Evolutionary conservation across 2,888 invertebrate genomes (phyloP), one percentile per base, ranked within the genome.

Genomic region (Crocallis elinguaria): DNA sequence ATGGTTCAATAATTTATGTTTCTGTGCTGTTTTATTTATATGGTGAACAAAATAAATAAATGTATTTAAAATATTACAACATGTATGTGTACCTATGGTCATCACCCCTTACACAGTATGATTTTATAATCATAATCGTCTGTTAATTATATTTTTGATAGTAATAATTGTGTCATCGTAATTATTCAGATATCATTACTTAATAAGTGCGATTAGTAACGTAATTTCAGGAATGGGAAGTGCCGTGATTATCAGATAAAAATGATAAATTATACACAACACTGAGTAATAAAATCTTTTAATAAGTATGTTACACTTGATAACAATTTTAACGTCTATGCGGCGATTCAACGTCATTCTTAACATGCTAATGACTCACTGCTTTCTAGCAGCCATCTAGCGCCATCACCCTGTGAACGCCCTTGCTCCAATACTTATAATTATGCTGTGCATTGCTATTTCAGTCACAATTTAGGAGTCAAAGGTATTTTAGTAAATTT

Each of bases 11-110:
- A n/a, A n/a, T n/a, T n/a, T n/a, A n/a, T n/a, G 69, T 75, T 76
- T 73, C 75, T 80, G 75, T 79, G 76, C 67, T 73, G 71, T 74
- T 75, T 72, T 73, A 71, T 73, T 72, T 70, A 73, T 71, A 64
- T 63, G n/a, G n/a, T n/a, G n/a, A n/a, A n/a, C n/a, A n/a, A n/a
- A 69, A 66, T 66, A 71, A 61, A 66, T 72, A 72, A 75, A 74
- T 77, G 57, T 37, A 52, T 54, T 55, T 53, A 12, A 32, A 12
- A 12, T 8, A 17, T 4, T 9, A n/a, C n/a, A n/a, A n/a, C n/a
- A n/a, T n/a, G 3, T 5, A 11, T 33, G 16, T 25, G 11, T n/a
- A n/a, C n/a, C n/a, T n/a, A n/a, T n/a, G n/a, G n/a, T n/a, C n/a
- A n/a, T n/a, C n/a, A n/a, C n/a, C n/a, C n/a, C n/a, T n/a, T n/a